A percentile compares a stretch with the other conserved stretches of the same genome.
phyloP scores from a whole-genome alignment of 2,888 invertebrate genomes.

The Andrena flavipes region DNA sequence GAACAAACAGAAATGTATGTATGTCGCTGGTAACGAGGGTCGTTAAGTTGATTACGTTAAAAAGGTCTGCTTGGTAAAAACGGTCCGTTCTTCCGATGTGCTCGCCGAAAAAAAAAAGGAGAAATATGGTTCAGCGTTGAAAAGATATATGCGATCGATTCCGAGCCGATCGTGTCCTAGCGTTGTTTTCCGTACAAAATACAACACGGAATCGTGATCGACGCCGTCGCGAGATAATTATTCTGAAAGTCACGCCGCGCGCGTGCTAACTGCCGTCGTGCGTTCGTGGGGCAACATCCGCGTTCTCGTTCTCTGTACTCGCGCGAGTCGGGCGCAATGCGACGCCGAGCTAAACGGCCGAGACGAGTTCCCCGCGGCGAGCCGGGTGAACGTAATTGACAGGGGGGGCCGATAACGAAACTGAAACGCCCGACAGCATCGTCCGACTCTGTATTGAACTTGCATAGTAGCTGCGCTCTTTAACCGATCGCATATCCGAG shows the following conservation, averaged over 20 bases:
- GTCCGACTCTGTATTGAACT: neutral
- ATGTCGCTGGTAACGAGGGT: slow-evolving; percentile 6
- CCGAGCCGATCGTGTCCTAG: slow-evolving; percentile 39
- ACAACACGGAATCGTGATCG: slow-evolving; percentile 32
- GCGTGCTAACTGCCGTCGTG: slow-evolving; percentile 42
- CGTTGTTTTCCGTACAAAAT: slow-evolving; percentile 47
- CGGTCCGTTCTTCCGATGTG: slow-evolving; percentile 17
- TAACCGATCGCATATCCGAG: neutral
- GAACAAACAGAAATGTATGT: slow-evolving; percentile 32
- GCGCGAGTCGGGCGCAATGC: slow-evolving; percentile 45
- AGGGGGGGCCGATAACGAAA: neutral
- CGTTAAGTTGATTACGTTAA: neutral
- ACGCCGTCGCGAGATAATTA: slow-evolving; percentile 34
- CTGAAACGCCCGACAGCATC: neutral
- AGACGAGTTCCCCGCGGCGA: slow-evolving; percentile 18
- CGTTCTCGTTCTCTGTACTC: slow-evolving; percentile 42
- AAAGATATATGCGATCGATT: slow-evolving; percentile 20
- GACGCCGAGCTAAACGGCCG: slow-evolving; percentile 26
- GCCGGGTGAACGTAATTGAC: neutral
- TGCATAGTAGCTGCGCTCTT: too few relatives aligned
- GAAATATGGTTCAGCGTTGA: neutral
- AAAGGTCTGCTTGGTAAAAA: slow-evolving; percentile 16
- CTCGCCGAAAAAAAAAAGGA: neutral
- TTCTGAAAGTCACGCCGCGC: slow-evolving; percentile 41
- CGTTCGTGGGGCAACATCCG: slow-evolving; percentile 23